Conservation (phyloP, 2,113 vertebrate species). For the Sorex fumeus region DNA sequence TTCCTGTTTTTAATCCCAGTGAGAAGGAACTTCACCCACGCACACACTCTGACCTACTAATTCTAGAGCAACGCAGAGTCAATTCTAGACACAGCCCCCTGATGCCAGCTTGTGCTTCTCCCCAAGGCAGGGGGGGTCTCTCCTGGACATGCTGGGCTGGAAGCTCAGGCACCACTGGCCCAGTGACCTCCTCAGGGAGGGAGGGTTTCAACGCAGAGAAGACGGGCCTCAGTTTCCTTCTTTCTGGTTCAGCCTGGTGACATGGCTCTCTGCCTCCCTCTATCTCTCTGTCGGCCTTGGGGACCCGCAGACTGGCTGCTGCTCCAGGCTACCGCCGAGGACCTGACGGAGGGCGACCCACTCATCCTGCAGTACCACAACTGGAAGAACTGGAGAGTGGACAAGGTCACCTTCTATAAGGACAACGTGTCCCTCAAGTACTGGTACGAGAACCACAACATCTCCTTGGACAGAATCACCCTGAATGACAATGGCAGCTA, state of each 20-base stretch:
- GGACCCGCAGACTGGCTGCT: constrained; percentile 79
- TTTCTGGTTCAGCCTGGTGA: not conserved
- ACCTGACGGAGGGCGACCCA: constrained; percentile 12
- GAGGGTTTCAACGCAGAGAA: too few relatives aligned
- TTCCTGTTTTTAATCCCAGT: not conserved
- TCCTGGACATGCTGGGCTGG: too few relatives aligned
- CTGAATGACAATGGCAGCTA: constrained; percentile 27
- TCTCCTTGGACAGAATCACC: not conserved
- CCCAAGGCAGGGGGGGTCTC: too few relatives aligned
- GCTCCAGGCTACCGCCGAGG: constrained; percentile 63
- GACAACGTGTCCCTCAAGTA: constrained; percentile 40
- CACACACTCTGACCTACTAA: not conserved
- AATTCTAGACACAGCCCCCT: not conserved
- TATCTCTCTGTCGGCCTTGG: too few relatives aligned
- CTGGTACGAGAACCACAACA: constrained; percentile 32
- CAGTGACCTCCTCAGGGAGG: too few relatives aligned
- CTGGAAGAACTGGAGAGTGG: constrained; percentile 44
- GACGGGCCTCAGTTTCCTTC: too few relatives aligned
- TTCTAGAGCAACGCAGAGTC: not conserved
- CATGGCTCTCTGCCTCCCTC: not conserved
- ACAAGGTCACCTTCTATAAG: constrained; percentile 73
- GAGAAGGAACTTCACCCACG: not conserved
- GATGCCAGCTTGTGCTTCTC: not conserved
- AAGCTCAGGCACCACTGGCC: too few relatives aligned
- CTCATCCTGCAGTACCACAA: constrained; percentile 66